These are phyloP conservation scores for Lutra lutra DNA, from an alignment of 2,797 vertebrate species.

Conservation along the genomic window DNA sequence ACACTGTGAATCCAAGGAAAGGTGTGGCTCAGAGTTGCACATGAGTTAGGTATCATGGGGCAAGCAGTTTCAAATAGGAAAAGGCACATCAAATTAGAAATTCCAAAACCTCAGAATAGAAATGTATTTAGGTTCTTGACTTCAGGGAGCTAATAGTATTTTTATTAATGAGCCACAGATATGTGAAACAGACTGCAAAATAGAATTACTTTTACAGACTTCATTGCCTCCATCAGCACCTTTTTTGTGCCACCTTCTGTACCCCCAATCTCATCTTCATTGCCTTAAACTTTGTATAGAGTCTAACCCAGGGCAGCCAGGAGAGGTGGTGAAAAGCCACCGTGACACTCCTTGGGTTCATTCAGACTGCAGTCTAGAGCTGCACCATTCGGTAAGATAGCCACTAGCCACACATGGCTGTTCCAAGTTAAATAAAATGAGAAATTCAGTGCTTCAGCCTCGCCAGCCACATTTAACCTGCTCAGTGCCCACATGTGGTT, in stretches of 20 bases:
- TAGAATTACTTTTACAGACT: neutral
- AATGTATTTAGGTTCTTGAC: conserved; percentile 9
- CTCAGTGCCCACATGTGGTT: neutral
- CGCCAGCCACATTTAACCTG: neutral
- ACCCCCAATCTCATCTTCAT: neutral
- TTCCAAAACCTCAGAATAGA: conserved; percentile 8
- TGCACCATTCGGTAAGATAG: neutral
- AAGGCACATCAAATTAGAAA: neutral
- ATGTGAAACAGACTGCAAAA: neutral
- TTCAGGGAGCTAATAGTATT: neutral
- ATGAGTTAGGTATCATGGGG: neutral
- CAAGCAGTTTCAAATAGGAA: conserved; percentile 13
- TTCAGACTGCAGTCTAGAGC: neutral
- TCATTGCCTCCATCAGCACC: neutral
- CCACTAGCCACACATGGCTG: neutral
- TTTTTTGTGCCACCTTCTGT: neutral
- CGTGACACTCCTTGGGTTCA: neutral
- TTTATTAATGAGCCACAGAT: neutral
- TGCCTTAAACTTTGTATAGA: neutral
- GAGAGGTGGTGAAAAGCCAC: neutral
- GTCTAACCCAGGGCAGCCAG: neutral
- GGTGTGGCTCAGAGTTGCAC: neutral
- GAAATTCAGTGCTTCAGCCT: neutral
- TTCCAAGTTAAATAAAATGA: neutral
- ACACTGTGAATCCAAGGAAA: conserved; percentile 27